Evolutionary conservation across 2,797 vertebrate species (phyloP), one percentile per base, ranked within the genome.

Genomic region (Falco berigora): DNA sequence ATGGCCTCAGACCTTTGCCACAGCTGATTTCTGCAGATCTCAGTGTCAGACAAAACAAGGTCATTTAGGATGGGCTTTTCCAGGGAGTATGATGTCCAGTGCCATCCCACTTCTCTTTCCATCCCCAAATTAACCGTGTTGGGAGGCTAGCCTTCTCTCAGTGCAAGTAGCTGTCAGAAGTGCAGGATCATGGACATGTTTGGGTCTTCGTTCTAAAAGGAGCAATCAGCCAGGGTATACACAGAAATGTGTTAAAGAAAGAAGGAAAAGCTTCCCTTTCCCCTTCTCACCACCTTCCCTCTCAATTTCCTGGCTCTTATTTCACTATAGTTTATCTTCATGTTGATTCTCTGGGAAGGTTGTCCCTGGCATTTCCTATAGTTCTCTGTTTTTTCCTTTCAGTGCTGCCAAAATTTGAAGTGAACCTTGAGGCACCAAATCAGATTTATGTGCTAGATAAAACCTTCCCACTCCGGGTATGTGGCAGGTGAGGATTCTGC

Each of bases 381-480:
- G n/a, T 85, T 79, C 4, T 88, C 77, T 62, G 5, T 28, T 78
- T 87, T 93, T 94, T 15, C 14, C 42, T 95, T 98, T 59, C 86
- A 99, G 98, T 97, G 63, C 90, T 98, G 66, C 98, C 98, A 74
- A 99, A 98, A 94, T 99, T 98, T 97, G 98, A 98, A 78, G 97
- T 99, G 27, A 97, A 49, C 22, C 90, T 98, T 47, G 81, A 98
- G 23, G 87, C 91, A 1, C 98, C 98, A 71, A 42, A 40, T 9
- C 90, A 98, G 66, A 96, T 99, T 40, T 97, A 97, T 73, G 82
- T 96, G 40, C 79, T 98, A 94, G 98, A 99, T 63, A 52, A 86
- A 63, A 69, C 93, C 28, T 97, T 97, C 42, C 96, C 62, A 0
- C 44, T 99, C 5, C 97, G 66, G 59, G 72, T 98, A 14, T 99